These are phyloP conservation scores for Channa striata DNA, from an alignment of 2,797 vertebrate species.

Conservation along the genomic window DNA sequence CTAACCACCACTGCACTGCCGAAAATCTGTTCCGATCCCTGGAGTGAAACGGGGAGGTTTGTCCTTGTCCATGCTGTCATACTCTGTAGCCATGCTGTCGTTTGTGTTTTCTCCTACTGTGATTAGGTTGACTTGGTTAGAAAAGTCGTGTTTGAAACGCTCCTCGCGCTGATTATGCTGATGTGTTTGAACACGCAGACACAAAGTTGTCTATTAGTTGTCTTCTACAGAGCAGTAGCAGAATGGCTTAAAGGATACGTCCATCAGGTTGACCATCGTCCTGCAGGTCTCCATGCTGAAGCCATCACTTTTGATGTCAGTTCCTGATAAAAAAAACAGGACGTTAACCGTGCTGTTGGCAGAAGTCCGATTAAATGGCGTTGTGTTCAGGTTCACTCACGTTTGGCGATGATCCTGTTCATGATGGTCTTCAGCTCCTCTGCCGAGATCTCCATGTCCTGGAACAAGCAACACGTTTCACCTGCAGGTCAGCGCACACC, in stretches of 20 bases:
- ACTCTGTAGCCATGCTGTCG: no score
- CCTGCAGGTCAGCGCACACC: not conserved
- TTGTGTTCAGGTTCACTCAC: slow-evolving; percentile 71
- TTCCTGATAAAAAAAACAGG: slow-evolving; percentile 75
- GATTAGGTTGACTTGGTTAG: no score
- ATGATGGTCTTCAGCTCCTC: slow-evolving; percentile 85
- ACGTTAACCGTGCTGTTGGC: slow-evolving; percentile 1
- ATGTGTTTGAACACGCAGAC: not conserved
- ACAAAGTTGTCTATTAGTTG: no score
- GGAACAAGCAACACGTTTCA: not conserved
- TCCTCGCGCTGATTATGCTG: no score
- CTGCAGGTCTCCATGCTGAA: slow-evolving; percentile 89
- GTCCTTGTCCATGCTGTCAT: no score
- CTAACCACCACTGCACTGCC: no score
- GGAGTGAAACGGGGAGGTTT: no score
- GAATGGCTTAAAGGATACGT: slow-evolving; percentile 87
- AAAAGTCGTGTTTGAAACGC: no score
- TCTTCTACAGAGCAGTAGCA: no score
- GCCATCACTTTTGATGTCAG: slow-evolving; percentile 89
- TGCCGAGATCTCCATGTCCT: slow-evolving; percentile 90
- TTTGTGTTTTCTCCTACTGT: no score
- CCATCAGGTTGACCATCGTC: slow-evolving; percentile 91
- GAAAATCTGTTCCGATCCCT: no score
- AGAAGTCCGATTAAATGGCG: rapidly evolving
- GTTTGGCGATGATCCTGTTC: slow-evolving; percentile 86